Conservation (phyloP, 2,797 vertebrate species). For the Peromyscus melanophrys region DNA sequence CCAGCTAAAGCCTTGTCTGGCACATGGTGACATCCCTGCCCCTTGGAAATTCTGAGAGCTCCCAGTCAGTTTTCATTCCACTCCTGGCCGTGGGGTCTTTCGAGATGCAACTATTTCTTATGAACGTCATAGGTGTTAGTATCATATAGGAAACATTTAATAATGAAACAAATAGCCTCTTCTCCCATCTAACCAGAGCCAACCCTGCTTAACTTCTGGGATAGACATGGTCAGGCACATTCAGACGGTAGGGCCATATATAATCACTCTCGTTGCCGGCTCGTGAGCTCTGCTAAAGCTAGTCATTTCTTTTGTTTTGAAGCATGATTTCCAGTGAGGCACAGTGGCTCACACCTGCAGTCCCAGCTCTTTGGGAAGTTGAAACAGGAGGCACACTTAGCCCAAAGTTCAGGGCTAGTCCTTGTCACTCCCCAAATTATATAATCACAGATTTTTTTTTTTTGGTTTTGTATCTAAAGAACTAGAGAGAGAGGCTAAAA, state of each 20-base stretch:
- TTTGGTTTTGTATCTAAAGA: slow-evolving; percentile 4
- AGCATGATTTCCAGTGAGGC: slow-evolving; percentile 25
- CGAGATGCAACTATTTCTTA: slow-evolving; percentile 30
- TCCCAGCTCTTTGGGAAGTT: neutral
- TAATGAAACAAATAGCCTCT: slow-evolving; percentile 13
- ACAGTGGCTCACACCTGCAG: neutral
- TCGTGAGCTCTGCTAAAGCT: neutral
- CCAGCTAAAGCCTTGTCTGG: neutral
- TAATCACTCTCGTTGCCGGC: slow-evolving; percentile 7
- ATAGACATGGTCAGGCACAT: accelerated
- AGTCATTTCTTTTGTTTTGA: slow-evolving; percentile 33
- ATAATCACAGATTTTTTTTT: neutral
- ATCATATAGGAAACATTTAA: slow-evolving; percentile 29
- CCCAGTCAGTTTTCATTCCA: neutral
- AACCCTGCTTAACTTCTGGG: neutral
- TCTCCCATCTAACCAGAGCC: neutral
- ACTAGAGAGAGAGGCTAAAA: slow-evolving; percentile 59
- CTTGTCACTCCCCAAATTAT: neutral
- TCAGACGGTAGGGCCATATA: too few relatives aligned
- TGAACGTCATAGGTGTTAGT: neutral
- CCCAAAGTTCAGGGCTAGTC: neutral
- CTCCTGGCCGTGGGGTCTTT: neutral
- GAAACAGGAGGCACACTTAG: neutral
- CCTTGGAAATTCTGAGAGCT: slow-evolving; percentile 18
- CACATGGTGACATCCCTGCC: slow-evolving; percentile 24